phyloP scores from a whole-genome alignment of 2,888 invertebrate species.

The Brachypterus glaber region DNA sequence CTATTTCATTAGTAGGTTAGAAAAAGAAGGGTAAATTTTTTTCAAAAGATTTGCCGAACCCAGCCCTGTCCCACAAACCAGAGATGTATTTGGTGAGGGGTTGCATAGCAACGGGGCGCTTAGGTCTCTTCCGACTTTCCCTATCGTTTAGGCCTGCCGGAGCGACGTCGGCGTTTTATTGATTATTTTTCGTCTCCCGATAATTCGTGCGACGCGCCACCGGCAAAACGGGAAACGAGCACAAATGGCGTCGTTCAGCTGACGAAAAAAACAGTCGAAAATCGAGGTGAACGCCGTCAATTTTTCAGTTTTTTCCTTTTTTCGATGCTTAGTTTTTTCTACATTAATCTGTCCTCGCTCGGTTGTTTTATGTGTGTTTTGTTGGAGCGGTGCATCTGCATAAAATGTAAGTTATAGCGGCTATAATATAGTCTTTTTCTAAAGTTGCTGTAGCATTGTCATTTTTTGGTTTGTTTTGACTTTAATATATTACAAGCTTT shows the following conservation, averaged over 20 bases:
- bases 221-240: constrained; percentile 28
- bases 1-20: too few species aligned
- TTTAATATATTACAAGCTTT: too few species aligned
- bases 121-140: constrained; percentile 39
- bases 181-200: constrained; percentile 43
- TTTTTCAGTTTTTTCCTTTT: not conserved
- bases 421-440: too few species aligned
- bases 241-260: constrained; percentile 42
- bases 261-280: constrained; percentile 31
- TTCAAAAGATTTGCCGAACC: too few species aligned
- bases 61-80: constrained; percentile 18
- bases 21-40: too few species aligned
- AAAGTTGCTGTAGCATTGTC: too few species aligned
- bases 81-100: constrained; percentile 28
- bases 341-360: too few species aligned
- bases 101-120: constrained; percentile 35
- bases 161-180: too few species aligned
- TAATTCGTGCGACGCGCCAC: constrained; percentile 18
- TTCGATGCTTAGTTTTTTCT: not conserved
- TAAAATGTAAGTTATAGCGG: too few species aligned
- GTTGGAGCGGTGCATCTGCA: too few species aligned
- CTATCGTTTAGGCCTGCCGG: constrained; percentile 32
- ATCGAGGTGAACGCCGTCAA: not conserved
- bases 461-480: too few species aligned
- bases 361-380: too few species aligned